Conservation (phyloP, 2,888 invertebrate species). For the Sinodicranocentrus sp. region DNA sequence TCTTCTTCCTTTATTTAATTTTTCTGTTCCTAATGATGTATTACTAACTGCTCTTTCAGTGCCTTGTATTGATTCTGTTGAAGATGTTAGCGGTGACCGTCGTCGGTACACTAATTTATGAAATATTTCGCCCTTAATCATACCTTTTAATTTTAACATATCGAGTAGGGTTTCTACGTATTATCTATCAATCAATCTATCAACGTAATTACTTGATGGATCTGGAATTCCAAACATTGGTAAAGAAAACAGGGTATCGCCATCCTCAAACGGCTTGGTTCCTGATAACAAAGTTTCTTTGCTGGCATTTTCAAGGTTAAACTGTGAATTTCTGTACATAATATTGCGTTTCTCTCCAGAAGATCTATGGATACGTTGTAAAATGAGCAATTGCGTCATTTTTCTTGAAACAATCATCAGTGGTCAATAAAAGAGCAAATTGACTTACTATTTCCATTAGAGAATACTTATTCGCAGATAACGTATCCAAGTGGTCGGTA, state of each 20-base stretch:
- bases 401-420: too few species aligned
- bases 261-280: neutral
- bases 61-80: constrained; percentile 11
- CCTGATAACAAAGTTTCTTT: constrained; percentile 28
- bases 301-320: constrained; percentile 44
- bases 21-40: neutral
- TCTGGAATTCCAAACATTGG: constrained; percentile 43
- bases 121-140: too few species aligned
- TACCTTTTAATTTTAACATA: too few species aligned
- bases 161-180: too few species aligned
- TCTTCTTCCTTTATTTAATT: neutral
- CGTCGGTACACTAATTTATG: neutral
- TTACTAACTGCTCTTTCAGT: neutral
- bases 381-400: too few species aligned
- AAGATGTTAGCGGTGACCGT: constrained; percentile 6
- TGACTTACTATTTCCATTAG: too few species aligned
- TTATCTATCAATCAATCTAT: too few species aligned
- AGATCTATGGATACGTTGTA: too few species aligned
- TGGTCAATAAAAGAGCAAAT: too few species aligned
- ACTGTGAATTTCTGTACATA: constrained; percentile 39
- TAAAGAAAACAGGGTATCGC: neutral
- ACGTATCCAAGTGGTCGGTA: neutral
- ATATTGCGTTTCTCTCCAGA: constrained; percentile 28
- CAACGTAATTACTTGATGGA: neutral
- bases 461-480: too few species aligned